These are phyloP conservation scores for Nezara viridula DNA, from an alignment of 2,888 invertebrate genomes.

Conservation along the genomic window DNA sequence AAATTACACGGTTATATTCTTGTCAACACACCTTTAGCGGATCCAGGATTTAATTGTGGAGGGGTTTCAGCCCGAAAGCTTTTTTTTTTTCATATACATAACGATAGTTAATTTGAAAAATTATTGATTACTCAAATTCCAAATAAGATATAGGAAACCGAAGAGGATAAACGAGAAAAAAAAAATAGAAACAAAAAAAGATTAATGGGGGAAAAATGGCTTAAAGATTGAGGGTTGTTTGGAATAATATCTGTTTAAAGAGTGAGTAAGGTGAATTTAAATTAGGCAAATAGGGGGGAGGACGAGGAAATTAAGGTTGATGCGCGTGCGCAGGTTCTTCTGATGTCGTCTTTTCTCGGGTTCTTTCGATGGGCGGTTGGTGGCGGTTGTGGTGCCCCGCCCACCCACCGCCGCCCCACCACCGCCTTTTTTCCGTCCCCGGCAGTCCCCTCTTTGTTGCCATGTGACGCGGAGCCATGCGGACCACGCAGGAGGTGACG, in stretches of 20 bases:
- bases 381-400: constrained; percentile 62
- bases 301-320: background rate
- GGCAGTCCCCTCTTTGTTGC: constrained; percentile 64
- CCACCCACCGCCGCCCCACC: constrained; percentile 61
- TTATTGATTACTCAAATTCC: background rate
- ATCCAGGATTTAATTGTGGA: too few species aligned
- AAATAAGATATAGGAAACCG: background rate
- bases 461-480: constrained; percentile 62
- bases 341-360: constrained; percentile 65
- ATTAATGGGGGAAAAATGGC: constrained; percentile 60
- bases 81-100: too few species aligned
- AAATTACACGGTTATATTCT: too few species aligned
- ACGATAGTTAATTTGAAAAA: too few species aligned
- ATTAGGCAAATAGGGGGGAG: constrained; percentile 52
- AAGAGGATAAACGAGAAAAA: background rate
- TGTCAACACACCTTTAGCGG: too few species aligned
- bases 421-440: constrained; percentile 57
- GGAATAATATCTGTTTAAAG: constrained; percentile 58
- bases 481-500: constrained; percentile 72
- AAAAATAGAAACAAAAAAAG: background rate
- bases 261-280: constrained; percentile 57
- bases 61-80: too few species aligned
- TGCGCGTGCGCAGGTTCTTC: constrained; percentile 50
- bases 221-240: constrained; percentile 54
- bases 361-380: constrained; percentile 66